These are phyloP conservation scores for Drosophila equinoxialis DNA, from an alignment of 1,140 invertebrate species.

Conservation along the genomic window DNA sequence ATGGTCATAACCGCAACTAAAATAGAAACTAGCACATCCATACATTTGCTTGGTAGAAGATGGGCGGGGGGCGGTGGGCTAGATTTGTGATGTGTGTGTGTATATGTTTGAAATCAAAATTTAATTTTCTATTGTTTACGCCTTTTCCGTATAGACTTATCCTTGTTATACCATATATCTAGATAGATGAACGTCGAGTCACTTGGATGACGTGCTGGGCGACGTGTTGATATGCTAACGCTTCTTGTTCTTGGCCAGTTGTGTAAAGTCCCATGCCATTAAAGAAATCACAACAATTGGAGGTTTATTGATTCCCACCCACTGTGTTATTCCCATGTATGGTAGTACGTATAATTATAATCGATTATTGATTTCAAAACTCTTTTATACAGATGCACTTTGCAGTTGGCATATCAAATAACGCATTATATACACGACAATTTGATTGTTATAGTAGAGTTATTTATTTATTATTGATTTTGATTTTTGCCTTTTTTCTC, in stretches of 20 bases:
- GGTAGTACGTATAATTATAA: slow-evolving; percentile 34
- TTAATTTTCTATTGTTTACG: neutral
- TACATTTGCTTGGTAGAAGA: neutral
- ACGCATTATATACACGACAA: neutral
- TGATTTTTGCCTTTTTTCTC: neutral
- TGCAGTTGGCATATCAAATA: neutral
- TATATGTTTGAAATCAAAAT: neutral
- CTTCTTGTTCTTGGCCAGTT: slow-evolving; percentile 52
- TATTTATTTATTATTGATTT: neutral
- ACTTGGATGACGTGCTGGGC: slow-evolving; percentile 20
- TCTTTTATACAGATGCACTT: slow-evolving; percentile 17
- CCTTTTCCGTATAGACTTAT: neutral
- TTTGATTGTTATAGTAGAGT: neutral
- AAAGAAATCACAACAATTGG: slow-evolving; percentile 74
- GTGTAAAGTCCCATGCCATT: slow-evolving; percentile 76
- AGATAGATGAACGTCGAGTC: too few relatives aligned
- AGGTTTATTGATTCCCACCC: slow-evolving; percentile 69
- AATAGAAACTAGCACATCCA: neutral
- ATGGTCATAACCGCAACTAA: neutral
- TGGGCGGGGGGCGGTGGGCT: neutral
- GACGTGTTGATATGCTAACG: slow-evolving; percentile 38
- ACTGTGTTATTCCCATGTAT: slow-evolving; percentile 24
- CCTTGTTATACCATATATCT: too few relatives aligned
- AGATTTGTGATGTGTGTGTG: too few relatives aligned
- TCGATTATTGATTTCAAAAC: slow-evolving; percentile 72